Percentiles rank a stretch among this genome's conserved stretches.
These are phyloP conservation scores for Drosophila carrolli DNA, from an alignment of 1,140 invertebrate species.

Conservation along the genomic window DNA sequence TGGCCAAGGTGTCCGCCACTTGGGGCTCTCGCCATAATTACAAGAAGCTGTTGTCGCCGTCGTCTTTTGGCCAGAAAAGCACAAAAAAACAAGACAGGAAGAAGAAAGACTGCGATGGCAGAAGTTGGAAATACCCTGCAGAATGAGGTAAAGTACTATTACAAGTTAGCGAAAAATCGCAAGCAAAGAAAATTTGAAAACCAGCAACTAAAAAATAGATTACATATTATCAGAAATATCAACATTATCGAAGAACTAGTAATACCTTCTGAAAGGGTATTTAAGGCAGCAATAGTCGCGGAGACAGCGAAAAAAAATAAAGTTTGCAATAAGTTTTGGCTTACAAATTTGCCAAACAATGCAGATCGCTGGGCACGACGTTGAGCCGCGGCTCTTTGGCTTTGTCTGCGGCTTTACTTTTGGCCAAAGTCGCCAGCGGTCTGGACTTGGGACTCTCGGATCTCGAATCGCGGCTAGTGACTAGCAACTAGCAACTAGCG, in stretches of 20 bases:
- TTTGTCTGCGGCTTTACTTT: not conserved
- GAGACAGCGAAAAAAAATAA: conserved; percentile 24
- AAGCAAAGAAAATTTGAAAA: not conserved
- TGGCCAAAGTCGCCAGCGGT: conserved; percentile 7
- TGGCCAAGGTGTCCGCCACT: conserved; percentile 43
- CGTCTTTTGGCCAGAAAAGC: conserved; percentile 4
- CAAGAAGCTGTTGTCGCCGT: conserved; percentile 38
- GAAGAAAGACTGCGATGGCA: not conserved
- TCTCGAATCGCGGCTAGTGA: not conserved
- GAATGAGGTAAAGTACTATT: not conserved
- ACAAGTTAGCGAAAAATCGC: not conserved
- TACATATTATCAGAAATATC: too few species aligned
- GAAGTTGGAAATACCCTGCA: conserved; percentile 3
- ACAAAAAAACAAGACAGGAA: not conserved
- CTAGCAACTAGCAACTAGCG: not conserved
- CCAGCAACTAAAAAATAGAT: too few species aligned
- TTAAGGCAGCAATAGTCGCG: conserved; percentile 7
- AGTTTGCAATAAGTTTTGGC: conserved; percentile 54
- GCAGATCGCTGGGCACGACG: conserved; percentile 72
- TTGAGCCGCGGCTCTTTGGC: conserved; percentile 10
- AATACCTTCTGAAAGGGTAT: conserved; percentile 23
- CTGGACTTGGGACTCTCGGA: conserved; percentile 7
- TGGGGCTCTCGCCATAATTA: conserved; percentile 33
- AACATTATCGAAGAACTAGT: conserved; percentile 1
- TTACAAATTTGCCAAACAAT: conserved; percentile 79